These are phyloP conservation scores for Eurystomus glaucurus DNA, from an alignment of 2,797 vertebrate species.

Conservation along the genomic window DNA sequence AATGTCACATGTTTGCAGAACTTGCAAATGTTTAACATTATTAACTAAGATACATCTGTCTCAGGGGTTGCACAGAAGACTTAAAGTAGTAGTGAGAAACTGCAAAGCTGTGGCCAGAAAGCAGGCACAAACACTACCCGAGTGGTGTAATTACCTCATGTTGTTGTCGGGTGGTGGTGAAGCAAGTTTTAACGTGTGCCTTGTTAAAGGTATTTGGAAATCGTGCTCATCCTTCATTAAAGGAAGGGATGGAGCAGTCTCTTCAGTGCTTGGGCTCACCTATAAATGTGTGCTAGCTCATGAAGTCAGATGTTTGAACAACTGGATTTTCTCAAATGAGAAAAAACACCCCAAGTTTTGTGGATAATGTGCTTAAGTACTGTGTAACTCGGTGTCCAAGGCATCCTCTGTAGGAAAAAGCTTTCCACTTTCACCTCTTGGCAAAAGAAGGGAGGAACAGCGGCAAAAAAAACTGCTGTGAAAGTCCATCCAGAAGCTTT, in stretches of 20 bases:
- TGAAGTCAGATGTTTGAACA: not conserved
- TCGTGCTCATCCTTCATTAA: not conserved
- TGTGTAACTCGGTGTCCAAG: not conserved
- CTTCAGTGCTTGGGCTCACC: not conserved
- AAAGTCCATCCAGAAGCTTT: not conserved
- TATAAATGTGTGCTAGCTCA: not conserved
- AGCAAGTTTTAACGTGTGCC: not conserved
- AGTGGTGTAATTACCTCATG: not conserved
- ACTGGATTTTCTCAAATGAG: not conserved
- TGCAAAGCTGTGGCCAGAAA: not conserved
- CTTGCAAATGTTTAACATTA: rapidly evolving
- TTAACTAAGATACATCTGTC: rapidly evolving
- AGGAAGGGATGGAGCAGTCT: not conserved
- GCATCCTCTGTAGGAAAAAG: not conserved
- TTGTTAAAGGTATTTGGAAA: constrained; percentile 36
- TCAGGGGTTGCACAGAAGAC: not conserved
- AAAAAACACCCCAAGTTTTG: not conserved
- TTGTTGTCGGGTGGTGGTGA: not conserved
- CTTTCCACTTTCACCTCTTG: constrained; percentile 33
- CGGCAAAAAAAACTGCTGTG: not conserved
- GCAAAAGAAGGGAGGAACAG: not conserved
- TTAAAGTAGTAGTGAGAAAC: not conserved
- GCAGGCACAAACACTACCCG: not conserved
- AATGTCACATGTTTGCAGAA: not conserved
- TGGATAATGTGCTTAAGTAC: not conserved